Conservation (phyloP, 2,797 vertebrate genomes). For the Telmatherina bonti region DNA sequence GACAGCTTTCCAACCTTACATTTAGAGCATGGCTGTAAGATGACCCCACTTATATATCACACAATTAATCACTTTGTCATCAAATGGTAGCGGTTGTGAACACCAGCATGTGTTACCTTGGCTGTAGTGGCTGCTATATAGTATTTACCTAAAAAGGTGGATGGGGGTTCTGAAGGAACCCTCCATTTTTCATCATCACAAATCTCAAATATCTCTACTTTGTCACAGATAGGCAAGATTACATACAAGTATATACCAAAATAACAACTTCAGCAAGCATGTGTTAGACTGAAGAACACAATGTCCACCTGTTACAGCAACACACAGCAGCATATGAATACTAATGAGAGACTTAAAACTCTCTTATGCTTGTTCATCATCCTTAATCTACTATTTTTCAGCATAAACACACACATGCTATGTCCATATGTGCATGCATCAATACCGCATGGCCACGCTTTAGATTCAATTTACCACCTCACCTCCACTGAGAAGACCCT, state of each 20-base stretch:
- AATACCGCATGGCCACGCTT: background rate
- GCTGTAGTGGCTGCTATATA: no score
- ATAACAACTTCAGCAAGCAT: background rate
- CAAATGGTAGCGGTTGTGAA: no score
- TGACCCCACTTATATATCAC: no score
- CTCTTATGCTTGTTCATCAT: slow-evolving; percentile 15
- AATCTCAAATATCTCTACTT: background rate
- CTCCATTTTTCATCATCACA: background rate
- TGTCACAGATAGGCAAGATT: no score
- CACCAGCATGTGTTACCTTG: no score
- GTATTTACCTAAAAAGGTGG: background rate
- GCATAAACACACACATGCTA: background rate
- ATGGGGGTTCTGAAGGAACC: background rate
- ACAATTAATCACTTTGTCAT: no score
- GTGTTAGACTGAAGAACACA: background rate
- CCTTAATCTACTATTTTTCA: slow-evolving; percentile 19
- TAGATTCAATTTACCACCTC: slow-evolving; percentile 11
- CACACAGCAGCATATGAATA: slow-evolving; percentile 20
- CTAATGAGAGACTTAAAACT: slow-evolving; percentile 18
- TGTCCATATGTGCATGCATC: background rate
- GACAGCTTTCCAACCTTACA: no score
- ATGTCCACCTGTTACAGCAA: background rate
- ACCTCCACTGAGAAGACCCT: background rate
- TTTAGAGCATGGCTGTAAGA: no score
- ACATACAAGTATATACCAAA: background rate